A percentile compares a stretch with the other conserved stretches of the same genome.
phyloP scores from a whole-genome alignment of 2,888 invertebrate genomes.

The Cephus runcator region DNA sequence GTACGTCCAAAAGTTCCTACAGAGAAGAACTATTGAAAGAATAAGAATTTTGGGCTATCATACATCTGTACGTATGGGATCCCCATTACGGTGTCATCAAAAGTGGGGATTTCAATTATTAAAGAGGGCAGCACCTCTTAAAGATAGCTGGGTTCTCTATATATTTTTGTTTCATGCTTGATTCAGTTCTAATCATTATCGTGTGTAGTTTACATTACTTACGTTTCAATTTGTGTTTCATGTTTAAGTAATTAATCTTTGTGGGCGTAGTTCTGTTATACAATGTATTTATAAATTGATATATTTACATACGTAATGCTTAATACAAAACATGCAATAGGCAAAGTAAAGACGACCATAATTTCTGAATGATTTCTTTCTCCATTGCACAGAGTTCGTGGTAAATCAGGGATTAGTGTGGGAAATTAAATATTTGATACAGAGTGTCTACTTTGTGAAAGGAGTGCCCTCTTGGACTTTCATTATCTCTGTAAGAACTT shows the following conservation, averaged over 20 bases:
- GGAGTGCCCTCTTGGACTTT: not conserved
- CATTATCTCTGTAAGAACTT: not conserved
- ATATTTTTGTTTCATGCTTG: no score
- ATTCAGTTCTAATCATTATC: no score
- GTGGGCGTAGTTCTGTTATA: no score
- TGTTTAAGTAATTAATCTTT: no score
- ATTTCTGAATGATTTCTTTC: not conserved
- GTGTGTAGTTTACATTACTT: no score
- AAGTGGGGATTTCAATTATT: not conserved
- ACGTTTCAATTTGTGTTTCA: no score
- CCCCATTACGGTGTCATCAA: not conserved
- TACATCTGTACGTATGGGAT: not conserved
- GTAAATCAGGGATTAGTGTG: not conserved
- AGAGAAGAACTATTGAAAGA: not conserved
- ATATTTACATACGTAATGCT: no score
- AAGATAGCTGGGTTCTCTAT: not conserved
- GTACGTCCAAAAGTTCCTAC: no score
- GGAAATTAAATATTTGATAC: not conserved
- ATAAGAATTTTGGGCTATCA: not conserved
- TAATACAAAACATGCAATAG: no score
- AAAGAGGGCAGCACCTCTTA: not conserved
- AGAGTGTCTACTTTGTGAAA: not conserved
- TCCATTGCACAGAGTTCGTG: not conserved
- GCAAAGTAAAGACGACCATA: no score
- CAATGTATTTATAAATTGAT: no score